Base-by-base conservation (phyloP, 2,888 invertebrate genomes). In the Drosophila dives region DNA sequence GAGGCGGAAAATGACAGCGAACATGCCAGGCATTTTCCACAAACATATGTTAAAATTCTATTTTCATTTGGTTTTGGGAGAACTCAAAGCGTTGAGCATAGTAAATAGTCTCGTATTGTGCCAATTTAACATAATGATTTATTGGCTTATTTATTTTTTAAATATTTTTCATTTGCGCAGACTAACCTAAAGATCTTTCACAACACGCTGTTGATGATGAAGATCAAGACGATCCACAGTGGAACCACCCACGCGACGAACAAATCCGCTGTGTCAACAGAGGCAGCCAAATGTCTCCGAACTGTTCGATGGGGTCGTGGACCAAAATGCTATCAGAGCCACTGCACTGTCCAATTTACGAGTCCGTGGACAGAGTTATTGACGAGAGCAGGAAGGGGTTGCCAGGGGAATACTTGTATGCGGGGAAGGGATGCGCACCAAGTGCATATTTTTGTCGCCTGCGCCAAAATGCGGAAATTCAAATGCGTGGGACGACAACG, bases 111-210 rank as follows among this genome's bases (percentile, higher is more conserved):
- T 58, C 60, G 72, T 73, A 81, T 83, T 74, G 75, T 80, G 89
- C 82, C 85, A 85, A 85, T 85, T 85, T 89, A 89, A 89, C 85
- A 85, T 84, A 84, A 85, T 85, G 85, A 85, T 85, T 85, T 85
- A 85, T 85, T 89, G 74, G 80, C 70, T 86, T 89, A 89, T 85
- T 89, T 85, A 85, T 89, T 82, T 80, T 66, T 50, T 72, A 85
- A 89, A 85, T 81, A 86, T 80, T 83, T 88, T 23, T 77, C 79
- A 71, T 80, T 66, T 66, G 70, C 79, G 38, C 45, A 64, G 42
- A 67, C 63, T 64, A 56, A 64, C 65, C 69, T 64, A 66, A 56
- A 83, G 80, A 64, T 84, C 83, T 85, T 89, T 89, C 84, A 80
- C 80, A 89, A 89, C 74, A 66, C 60, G 33, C 51, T 17, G 45